Evolutionary conservation across 2,113 vertebrate genomes (phyloP).

Genomic region (Ranitomeya variabilis): DNA sequence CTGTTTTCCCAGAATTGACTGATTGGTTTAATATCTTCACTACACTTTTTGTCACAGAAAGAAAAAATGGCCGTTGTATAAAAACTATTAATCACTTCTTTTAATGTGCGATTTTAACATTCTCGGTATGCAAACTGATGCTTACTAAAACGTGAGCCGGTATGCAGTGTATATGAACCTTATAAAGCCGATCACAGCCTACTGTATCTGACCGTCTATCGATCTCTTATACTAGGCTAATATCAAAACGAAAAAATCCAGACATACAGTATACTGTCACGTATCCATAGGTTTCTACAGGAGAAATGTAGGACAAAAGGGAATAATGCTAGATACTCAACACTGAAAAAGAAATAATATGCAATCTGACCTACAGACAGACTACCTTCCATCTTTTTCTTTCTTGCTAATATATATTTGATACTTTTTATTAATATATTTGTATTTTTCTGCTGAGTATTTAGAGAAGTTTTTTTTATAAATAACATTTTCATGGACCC

Average conservation of each 20-base stretch:
- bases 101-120: constrained; percentile 36
- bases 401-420: too few relatives aligned
- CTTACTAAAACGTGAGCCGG: not conserved
- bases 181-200: not conserved
- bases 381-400: too few relatives aligned
- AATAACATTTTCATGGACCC: too few relatives aligned
- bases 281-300: too few relatives aligned
- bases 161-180: not conserved
- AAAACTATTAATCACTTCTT: constrained; percentile 47
- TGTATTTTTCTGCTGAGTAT: too few relatives aligned
- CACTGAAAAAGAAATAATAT: too few relatives aligned
- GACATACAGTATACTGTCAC: too few relatives aligned
- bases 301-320: too few relatives aligned
- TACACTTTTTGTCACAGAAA: constrained; percentile 46
- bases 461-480: too few relatives aligned
- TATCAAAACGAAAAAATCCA: not conserved
- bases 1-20: constrained; percentile 49
- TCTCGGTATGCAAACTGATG: not conserved
- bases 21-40: constrained; percentile 56
- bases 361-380: too few relatives aligned
- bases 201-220: not conserved
- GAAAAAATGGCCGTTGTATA: constrained; percentile 39
- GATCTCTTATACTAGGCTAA: not conserved
- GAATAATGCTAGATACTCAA: too few relatives aligned
- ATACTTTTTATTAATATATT: too few relatives aligned